Conservation (phyloP, 2,888 invertebrate genomes). For the Latheticus oryzae region DNA sequence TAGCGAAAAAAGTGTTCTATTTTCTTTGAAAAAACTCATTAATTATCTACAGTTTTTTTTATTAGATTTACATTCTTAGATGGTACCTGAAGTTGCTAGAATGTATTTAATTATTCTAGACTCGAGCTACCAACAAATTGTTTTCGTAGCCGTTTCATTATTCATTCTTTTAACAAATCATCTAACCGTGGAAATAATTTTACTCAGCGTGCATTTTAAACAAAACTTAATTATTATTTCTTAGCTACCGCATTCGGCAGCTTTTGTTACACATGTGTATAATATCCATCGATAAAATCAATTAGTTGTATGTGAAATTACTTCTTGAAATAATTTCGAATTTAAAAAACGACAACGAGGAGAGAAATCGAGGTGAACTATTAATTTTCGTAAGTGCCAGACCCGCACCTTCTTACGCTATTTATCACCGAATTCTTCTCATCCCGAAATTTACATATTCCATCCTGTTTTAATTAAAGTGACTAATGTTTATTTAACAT, state of each 20-base stretch:
- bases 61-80: constrained; percentile 36
- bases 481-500: constrained; percentile 65
- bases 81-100: constrained; percentile 27
- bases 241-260: constrained; percentile 45
- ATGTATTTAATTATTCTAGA: constrained; percentile 41
- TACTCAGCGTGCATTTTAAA: constrained; percentile 52
- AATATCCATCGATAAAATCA: constrained; percentile 15
- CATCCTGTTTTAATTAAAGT: constrained; percentile 63
- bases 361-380: constrained; percentile 12
- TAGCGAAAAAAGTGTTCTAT: too few relatives aligned
- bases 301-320: too few relatives aligned
- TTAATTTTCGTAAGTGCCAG: constrained; percentile 49
- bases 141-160: constrained; percentile 58
- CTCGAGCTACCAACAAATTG: constrained; percentile 51
- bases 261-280: constrained; percentile 36
- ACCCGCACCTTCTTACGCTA: constrained; percentile 57
- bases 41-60: constrained; percentile 27
- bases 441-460: constrained; percentile 60
- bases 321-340: too few relatives aligned
- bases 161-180: constrained; percentile 59
- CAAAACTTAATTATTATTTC: constrained; percentile 51
- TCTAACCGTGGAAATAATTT: constrained; percentile 56
- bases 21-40: constrained; percentile 20
- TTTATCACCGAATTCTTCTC: constrained; percentile 45
- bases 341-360: constrained; percentile 4